phyloP scores from a whole-genome alignment of 2,797 vertebrate species.

The Xenentodon cancila region DNA sequence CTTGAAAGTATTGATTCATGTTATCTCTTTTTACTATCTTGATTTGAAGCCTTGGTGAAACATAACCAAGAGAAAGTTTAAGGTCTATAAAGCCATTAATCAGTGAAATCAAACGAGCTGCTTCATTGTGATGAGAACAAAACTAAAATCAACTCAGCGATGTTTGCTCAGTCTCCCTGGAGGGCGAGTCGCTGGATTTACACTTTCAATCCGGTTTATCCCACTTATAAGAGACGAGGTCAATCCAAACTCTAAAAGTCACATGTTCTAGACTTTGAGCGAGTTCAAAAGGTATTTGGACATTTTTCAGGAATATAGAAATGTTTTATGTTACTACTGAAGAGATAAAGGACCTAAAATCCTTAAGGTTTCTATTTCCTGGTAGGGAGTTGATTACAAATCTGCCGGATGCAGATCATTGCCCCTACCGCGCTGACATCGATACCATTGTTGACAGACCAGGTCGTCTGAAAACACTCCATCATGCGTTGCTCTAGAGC shows the following conservation, averaged over 20 bases:
- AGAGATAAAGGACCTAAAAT: too few relatives aligned
- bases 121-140: slow-evolving; percentile 30
- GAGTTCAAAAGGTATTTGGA: neutral
- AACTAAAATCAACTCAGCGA: slow-evolving; percentile 42
- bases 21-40: slow-evolving; percentile 29
- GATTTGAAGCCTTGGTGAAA: slow-evolving; percentile 35
- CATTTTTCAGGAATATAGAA: neutral
- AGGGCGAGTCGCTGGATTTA: too few relatives aligned
- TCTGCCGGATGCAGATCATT: too few relatives aligned
- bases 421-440: slow-evolving; percentile 78
- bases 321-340: too few relatives aligned
- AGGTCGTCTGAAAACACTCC: slow-evolving; percentile 96
- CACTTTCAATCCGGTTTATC: slow-evolving; percentile 22
- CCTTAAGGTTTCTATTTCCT: too few relatives aligned
- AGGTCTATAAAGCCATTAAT: slow-evolving; percentile 27
- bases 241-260: slow-evolving; percentile 2
- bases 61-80: slow-evolving; percentile 15
- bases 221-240: slow-evolving; percentile 21
- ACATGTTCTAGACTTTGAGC: neutral
- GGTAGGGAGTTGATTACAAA: too few relatives aligned
- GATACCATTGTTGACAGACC: slow-evolving; percentile 96
- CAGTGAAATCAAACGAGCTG: slow-evolving; percentile 50
- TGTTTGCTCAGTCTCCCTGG: slow-evolving; percentile 10
- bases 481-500: slow-evolving; percentile 92
- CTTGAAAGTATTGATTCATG: neutral